Percentiles rank a stretch among this genome's conserved stretches.
These are phyloP conservation scores for Alviniconcha marisindica DNA, from an alignment of 1,140 invertebrate genomes.

Conservation along the genomic window DNA sequence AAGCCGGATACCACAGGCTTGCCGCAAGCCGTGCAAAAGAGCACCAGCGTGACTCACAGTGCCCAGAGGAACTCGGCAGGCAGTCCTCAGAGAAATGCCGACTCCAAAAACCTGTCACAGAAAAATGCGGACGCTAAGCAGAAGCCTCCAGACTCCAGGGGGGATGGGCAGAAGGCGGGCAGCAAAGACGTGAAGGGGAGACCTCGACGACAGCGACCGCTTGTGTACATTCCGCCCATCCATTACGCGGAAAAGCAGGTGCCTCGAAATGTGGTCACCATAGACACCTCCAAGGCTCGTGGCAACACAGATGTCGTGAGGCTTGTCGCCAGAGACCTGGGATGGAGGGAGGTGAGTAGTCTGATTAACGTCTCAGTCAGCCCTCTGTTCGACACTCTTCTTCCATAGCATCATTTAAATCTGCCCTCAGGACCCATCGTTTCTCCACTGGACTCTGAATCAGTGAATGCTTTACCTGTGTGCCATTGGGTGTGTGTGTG, in stretches of 20 bases:
- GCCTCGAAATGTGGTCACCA: slow-evolving; percentile 62
- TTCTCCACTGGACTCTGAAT: neutral
- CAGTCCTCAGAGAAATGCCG: neutral
- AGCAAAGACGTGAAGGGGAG: neutral
- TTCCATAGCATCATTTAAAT: neutral
- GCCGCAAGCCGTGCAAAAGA: neutral
- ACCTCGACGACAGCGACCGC: neutral
- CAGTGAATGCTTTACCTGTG: neutral
- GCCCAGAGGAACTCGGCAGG: neutral
- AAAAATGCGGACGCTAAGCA: neutral
- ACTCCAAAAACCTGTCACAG: neutral
- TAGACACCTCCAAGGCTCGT: slow-evolving; percentile 72
- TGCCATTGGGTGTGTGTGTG: no score
- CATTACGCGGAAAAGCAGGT: slow-evolving; percentile 46
- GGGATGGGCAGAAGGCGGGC: neutral
- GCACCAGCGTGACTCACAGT: neutral
- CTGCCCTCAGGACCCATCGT: no score
- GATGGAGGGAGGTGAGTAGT: slow-evolving; percentile 72
- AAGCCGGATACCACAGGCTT: neutral
- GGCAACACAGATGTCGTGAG: slow-evolving; percentile 71
- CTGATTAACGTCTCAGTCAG: neutral
- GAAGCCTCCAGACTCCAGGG: neutral
- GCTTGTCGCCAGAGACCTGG: slow-evolving; percentile 68
- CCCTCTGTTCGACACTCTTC: neutral
- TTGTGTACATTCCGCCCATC: slow-evolving; percentile 4